These are phyloP conservation scores for Etheostoma cragini DNA, from an alignment of 2,113 vertebrate genomes.

Conservation along the genomic window DNA sequence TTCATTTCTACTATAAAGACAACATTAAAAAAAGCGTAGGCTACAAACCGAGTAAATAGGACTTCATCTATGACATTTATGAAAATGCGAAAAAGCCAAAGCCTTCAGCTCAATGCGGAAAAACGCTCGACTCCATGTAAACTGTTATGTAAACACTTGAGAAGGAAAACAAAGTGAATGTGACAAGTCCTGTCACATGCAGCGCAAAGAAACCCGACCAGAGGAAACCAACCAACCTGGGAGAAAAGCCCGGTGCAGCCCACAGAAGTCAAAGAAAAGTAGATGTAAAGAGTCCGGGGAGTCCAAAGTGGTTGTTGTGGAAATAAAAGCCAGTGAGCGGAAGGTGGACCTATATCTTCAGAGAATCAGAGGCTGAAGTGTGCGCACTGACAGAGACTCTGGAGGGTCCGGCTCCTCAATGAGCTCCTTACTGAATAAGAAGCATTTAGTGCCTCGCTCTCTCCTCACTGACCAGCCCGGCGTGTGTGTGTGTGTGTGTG, in stretches of 20 bases:
- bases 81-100: not conserved
- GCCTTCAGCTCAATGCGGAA: not conserved
- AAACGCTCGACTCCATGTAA: constrained; percentile 39
- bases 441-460: constrained; percentile 27
- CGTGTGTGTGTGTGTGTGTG: constrained; percentile 4
- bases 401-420: constrained; percentile 43
- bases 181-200: constrained; percentile 1
- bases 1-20: too few species aligned
- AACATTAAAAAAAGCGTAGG: too few species aligned
- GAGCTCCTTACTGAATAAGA: constrained; percentile 51
- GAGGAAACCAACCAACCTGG: constrained; percentile 45
- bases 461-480: constrained; percentile 36
- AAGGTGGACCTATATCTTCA: too few species aligned
- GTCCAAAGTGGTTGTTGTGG: constrained; percentile 2
- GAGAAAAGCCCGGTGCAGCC: constrained; percentile 2
- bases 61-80: not conserved
- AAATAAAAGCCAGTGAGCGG: not conserved
- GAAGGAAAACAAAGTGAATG: not conserved
- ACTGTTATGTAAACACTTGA: constrained; percentile 41
- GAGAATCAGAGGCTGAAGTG: not conserved
- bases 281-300: not conserved
- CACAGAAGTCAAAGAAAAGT: not conserved
- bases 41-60: not conserved
- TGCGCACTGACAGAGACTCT: not conserved
- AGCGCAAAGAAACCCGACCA: not conserved